Conservation (phyloP, 23 tunicate genomes). For the Oikopleura vanhoeffeni region DNA sequence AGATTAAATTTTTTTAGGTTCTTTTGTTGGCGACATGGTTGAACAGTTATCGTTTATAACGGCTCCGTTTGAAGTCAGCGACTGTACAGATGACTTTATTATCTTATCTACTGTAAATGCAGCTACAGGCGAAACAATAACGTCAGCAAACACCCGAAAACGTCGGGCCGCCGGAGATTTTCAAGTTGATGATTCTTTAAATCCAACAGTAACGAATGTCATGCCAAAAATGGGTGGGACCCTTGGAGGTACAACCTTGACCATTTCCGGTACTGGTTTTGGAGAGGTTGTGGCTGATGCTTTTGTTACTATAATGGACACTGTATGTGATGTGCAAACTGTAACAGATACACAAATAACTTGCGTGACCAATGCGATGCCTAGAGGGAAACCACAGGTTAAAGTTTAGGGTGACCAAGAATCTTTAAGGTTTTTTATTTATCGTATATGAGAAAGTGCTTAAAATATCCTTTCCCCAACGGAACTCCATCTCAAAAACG, state of each 20-base stretch:
- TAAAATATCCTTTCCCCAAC: too few relatives aligned
- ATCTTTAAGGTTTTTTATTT: too few relatives aligned
- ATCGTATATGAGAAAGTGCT: too few relatives aligned
- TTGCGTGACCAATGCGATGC: constrained; percentile 33
- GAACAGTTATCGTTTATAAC: too few relatives aligned
- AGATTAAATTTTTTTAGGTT: too few relatives aligned
- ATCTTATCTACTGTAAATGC: too few relatives aligned
- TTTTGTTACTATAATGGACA: constrained; percentile 38
- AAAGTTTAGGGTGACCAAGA: too few relatives aligned
- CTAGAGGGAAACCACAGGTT: neutral
- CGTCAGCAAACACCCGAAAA: neutral
- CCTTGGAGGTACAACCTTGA: neutral
- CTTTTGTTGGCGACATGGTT: too few relatives aligned
- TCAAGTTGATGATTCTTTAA: neutral
- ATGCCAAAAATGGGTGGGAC: neutral
- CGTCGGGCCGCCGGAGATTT: neutral
- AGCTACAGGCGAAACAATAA: neutral
- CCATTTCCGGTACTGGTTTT: neutral
- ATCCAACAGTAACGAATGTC: neutral
- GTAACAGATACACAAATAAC: constrained; percentile 21
- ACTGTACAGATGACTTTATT: too few relatives aligned
- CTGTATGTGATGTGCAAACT: constrained; percentile 26
- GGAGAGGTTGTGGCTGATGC: neutral
- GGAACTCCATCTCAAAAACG: too few relatives aligned
- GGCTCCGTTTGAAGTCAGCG: too few relatives aligned